A percentile compares a stretch with the other conserved stretches of the same genome.
These are phyloP conservation scores for Haemorhous mexicanus DNA, from an alignment of 2,113 vertebrate genomes.

Conservation along the genomic window DNA sequence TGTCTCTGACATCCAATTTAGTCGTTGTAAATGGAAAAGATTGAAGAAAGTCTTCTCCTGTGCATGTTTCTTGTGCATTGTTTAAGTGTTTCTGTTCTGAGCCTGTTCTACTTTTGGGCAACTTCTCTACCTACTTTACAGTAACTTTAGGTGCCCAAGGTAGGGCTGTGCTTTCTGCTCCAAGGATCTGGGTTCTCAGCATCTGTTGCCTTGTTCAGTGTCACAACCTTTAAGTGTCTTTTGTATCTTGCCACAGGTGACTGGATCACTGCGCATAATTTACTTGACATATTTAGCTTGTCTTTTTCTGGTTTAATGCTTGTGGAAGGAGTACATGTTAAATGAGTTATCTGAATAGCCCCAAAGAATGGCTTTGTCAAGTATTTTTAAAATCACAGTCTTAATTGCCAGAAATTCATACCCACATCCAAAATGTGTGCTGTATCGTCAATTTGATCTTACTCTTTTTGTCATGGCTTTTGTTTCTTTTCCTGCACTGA, in stretches of 20 bases:
- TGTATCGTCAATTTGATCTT: neutral
- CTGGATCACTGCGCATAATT: conserved; percentile 47
- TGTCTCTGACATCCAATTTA: neutral
- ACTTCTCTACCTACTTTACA: neutral
- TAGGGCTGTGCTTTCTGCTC: neutral
- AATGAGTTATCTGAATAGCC: neutral
- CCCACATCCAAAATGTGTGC: neutral
- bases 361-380: neutral
- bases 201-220: conserved; percentile 30
- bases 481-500: neutral
- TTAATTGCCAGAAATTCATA: neutral
- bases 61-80: neutral
- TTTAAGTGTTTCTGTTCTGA: neutral
- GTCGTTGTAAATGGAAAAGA: neutral
- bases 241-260: conserved; percentile 3
- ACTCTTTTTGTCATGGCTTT: neutral
- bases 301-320: neutral
- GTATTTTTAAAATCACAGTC: neutral
- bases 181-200: neutral
- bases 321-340: neutral
- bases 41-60: neutral
- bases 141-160: neutral
- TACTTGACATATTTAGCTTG: conserved; percentile 35
- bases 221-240: conserved; percentile 33
- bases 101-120: neutral